Evolutionary conservation across 2,888 invertebrate species (phyloP).

Genomic region (Pterostichus madidus): DNA sequence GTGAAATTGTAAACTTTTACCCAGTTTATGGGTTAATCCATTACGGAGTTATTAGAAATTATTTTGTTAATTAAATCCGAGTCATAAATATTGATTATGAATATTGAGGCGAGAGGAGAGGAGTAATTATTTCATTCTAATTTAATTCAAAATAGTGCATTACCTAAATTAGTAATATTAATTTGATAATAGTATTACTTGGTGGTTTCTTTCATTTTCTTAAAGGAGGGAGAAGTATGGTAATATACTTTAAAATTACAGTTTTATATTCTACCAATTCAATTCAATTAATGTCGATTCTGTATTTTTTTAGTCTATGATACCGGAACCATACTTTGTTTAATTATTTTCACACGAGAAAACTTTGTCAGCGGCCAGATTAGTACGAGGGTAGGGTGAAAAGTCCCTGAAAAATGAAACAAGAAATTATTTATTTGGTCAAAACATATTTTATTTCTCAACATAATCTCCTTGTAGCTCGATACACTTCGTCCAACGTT

Average conservation of each 20-base stretch:
- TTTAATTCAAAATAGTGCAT: background rate
- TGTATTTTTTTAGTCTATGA: background rate
- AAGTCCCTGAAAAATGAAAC: too few relatives aligned
- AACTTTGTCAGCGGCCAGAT: too few relatives aligned
- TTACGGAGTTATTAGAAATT: slow-evolving; percentile 19
- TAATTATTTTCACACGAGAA: too few relatives aligned
- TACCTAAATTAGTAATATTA: slow-evolving; percentile 11
- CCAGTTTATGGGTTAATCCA: slow-evolving; percentile 28
- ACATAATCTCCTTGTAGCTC: too few relatives aligned
- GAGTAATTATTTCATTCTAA: background rate
- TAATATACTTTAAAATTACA: background rate
- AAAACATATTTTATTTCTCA: too few relatives aligned
- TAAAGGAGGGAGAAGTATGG: background rate
- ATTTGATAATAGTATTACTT: background rate
- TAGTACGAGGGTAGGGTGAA: too few relatives aligned
- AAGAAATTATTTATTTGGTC: too few relatives aligned
- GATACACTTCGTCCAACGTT: too few relatives aligned
- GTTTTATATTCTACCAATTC: too few relatives aligned
- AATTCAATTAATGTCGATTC: too few relatives aligned
- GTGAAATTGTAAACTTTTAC: slow-evolving; percentile 53
- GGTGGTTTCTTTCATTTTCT: background rate
- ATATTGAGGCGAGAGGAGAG: background rate
- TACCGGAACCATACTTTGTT: too few relatives aligned
- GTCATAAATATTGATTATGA: slow-evolving; percentile 43
- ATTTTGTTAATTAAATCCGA: slow-evolving; percentile 52